These are phyloP conservation scores for Phylloscopus trochiloides DNA, from an alignment of 2,113 vertebrate genomes.

Conservation along the genomic window DNA sequence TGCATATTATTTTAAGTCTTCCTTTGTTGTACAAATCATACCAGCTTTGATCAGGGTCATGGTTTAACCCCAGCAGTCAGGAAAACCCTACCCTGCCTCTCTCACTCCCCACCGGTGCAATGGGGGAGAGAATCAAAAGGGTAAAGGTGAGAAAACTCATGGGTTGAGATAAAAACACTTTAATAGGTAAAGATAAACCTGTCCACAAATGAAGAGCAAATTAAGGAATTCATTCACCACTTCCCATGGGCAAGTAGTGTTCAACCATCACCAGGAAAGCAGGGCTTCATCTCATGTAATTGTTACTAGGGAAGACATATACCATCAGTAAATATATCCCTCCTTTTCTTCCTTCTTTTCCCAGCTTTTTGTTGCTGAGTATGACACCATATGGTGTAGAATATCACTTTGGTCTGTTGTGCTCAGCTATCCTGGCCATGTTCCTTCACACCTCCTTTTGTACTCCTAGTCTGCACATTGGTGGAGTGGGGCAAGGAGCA, in stretches of 20 bases:
- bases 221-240: not conserved
- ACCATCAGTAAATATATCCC: not conserved
- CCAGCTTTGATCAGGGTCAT: not conserved
- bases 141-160: not conserved
- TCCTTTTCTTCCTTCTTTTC: not conserved
- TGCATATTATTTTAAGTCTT: not conserved
- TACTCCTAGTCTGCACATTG: rapidly evolving
- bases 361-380: not conserved
- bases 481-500: rapidly evolving
- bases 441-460: not conserved
- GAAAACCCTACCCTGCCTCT: rapidly evolving
- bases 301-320: not conserved
- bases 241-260: not conserved
- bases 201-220: not conserved
- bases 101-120: rapidly evolving
- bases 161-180: not conserved
- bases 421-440: not conserved
- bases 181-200: not conserved
- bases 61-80: not conserved
- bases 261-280: not conserved
- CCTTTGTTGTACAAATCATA: not conserved
- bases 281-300: not conserved
- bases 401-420: not conserved
- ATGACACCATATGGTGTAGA: not conserved
- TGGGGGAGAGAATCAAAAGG: not conserved